Conservation (phyloP, 2,797 vertebrate species). For the Geotrypetes seraphini region DNA sequence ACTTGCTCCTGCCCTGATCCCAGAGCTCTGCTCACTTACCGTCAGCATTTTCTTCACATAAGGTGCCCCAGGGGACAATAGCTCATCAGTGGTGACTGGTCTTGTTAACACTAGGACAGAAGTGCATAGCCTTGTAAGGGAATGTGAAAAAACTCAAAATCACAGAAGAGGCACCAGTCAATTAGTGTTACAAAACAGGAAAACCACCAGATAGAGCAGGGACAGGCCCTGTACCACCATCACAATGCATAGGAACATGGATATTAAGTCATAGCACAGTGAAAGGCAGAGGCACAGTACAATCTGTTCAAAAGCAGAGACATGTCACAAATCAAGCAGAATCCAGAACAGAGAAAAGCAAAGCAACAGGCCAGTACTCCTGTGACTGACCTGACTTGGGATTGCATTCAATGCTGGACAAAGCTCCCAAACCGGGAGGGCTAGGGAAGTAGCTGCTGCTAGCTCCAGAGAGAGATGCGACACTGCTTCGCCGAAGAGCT, state of each 20-base stretch:
- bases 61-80: slow-evolving; percentile 68
- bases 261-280: too few relatives aligned
- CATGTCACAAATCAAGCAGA: slow-evolving; percentile 11
- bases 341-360: background rate
- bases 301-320: too few relatives aligned
- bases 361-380: too few relatives aligned
- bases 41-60: slow-evolving; percentile 70
- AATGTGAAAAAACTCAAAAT: background rate
- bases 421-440: slow-evolving; percentile 24
- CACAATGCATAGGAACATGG: too few relatives aligned
- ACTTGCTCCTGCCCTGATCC: background rate
- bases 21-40: slow-evolving; percentile 41
- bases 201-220: too few relatives aligned
- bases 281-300: too few relatives aligned
- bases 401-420: slow-evolving; percentile 55
- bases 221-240: too few relatives aligned
- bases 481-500: slow-evolving; percentile 35
- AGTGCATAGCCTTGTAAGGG: background rate
- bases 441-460: slow-evolving; percentile 33
- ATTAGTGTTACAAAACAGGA: too few relatives aligned
- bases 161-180: too few relatives aligned
- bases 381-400: slow-evolving; percentile 69
- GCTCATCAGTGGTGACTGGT: slow-evolving; percentile 61
- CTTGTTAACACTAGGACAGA: slow-evolving; percentile 58
- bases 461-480: slow-evolving; percentile 32